phyloP scores from a whole-genome alignment of 2,797 vertebrate genomes.

The Spheniscus humboldti region DNA sequence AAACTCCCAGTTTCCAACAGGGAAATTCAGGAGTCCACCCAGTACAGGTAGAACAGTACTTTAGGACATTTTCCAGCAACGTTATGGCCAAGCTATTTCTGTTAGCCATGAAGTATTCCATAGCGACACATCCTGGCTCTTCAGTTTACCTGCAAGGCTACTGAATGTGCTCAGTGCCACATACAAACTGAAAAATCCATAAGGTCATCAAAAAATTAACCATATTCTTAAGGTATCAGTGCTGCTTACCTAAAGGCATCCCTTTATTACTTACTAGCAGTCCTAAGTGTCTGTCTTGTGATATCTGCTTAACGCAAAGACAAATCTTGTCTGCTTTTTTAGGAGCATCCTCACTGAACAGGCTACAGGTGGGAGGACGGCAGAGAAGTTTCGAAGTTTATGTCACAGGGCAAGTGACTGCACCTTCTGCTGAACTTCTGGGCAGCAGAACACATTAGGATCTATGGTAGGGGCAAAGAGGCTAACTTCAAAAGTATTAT shows the following conservation, averaged over 20 bases:
- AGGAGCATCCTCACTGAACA: background rate
- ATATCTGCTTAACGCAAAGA: background rate
- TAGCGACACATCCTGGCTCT: background rate
- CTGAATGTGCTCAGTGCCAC: background rate
- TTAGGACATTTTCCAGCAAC: background rate
- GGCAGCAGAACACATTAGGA: background rate
- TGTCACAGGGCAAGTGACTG: background rate
- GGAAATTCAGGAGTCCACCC: background rate
- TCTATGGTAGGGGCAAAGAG: background rate
- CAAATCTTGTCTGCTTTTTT: background rate
- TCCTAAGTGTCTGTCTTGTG: background rate
- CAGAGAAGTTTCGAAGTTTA: background rate
- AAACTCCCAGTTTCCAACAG: background rate
- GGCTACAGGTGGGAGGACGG: background rate
- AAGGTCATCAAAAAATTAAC: background rate
- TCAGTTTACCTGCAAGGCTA: background rate
- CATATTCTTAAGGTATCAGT: background rate
- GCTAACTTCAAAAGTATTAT: background rate
- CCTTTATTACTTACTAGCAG: background rate
- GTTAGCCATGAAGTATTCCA: background rate
- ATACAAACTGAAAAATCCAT: background rate
- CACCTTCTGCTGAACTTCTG: background rate
- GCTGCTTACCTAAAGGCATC: background rate
- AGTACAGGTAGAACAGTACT: background rate
- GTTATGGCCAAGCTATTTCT: background rate